Conservation (phyloP, 2,113 vertebrate genomes). For the Ranitomeya imitator region DNA sequence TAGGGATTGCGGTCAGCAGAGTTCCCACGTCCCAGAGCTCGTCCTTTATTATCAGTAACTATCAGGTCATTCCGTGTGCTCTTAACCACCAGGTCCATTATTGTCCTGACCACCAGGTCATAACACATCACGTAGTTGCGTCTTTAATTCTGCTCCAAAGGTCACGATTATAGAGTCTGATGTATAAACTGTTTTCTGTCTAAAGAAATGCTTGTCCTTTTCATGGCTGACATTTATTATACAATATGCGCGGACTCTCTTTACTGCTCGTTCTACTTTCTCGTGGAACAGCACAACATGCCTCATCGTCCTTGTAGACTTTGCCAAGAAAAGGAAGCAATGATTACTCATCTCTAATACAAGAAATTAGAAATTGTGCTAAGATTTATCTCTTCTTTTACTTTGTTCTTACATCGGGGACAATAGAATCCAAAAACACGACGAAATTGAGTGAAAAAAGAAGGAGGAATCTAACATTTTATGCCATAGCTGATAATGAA, state of each 20-base stretch:
- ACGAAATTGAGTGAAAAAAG: neutral
- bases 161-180: neutral
- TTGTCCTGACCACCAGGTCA: too few relatives aligned
- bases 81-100: too few relatives aligned
- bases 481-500: neutral
- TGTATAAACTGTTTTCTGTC: neutral
- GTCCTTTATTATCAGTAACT: too few relatives aligned
- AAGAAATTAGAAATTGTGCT: neutral
- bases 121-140: neutral
- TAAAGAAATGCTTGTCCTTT: conserved; percentile 29
- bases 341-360: neutral
- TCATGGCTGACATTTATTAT: neutral
- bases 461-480: too few relatives aligned
- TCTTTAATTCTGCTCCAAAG: conserved; percentile 8
- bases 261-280: neutral
- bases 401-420: neutral
- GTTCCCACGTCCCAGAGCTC: too few relatives aligned
- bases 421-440: neutral
- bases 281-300: neutral
- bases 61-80: too few relatives aligned
- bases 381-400: neutral
- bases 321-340: neutral
- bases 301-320: neutral
- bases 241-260: neutral
- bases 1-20: too few relatives aligned